Evolutionary conservation across 2,797 vertebrate species (phyloP).

Genomic region (Apogon hyalosoma): DNA sequence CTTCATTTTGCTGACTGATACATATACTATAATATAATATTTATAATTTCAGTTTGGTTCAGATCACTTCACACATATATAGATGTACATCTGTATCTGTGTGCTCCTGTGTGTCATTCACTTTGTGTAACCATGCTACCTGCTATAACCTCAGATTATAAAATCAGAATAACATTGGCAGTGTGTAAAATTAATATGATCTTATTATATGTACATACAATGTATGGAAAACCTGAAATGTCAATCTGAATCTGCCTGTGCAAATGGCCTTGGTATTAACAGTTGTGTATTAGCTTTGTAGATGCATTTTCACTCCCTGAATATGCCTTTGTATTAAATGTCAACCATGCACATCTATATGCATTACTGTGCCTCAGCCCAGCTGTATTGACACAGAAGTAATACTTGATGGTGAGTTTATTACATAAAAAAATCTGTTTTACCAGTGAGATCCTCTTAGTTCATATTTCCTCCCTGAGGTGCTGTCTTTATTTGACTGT

Average conservation of each 20-base stretch:
- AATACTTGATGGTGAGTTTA: constrained; percentile 1
- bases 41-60: too few relatives aligned
- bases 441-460: background rate
- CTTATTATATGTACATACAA: too few relatives aligned
- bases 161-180: constrained; percentile 9
- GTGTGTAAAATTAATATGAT: too few relatives aligned
- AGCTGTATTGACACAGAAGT: constrained; percentile 10
- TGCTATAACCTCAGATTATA: background rate
- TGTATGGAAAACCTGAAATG: constrained; percentile 19
- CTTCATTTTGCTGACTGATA: too few relatives aligned
- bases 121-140: too few relatives aligned
- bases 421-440: background rate
- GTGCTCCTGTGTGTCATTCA: background rate
- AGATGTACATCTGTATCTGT: too few relatives aligned
- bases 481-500: constrained; percentile 11
- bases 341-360: constrained; percentile 41
- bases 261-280: constrained; percentile 1
- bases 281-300: constrained; percentile 21
- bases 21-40: too few relatives aligned
- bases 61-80: background rate
- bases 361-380: constrained; percentile 18
- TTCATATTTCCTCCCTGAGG: background rate
- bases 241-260: constrained; percentile 12
- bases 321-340: constrained; percentile 34
- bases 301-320: constrained; percentile 9